These are phyloP conservation scores for Neodiprion fabricii DNA, from an alignment of 1,140 invertebrate genomes.

Conservation along the genomic window DNA sequence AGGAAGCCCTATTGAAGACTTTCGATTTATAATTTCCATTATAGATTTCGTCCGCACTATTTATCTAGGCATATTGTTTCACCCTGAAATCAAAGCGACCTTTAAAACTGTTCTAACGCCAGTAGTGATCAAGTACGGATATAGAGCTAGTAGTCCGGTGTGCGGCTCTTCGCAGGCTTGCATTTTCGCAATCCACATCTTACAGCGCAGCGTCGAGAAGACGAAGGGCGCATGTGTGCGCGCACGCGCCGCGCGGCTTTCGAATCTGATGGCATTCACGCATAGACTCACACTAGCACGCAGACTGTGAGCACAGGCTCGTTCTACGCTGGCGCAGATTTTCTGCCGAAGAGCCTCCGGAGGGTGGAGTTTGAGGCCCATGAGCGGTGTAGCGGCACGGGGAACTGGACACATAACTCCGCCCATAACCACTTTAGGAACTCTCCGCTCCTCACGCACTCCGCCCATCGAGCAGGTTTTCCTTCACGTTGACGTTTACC, in stretches of 20 bases:
- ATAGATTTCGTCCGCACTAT: too few species aligned
- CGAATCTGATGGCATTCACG: not conserved
- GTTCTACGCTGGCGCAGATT: not conserved
- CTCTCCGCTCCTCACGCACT: not conserved
- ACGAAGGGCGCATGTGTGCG: slow-evolving; percentile 10
- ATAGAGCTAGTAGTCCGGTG: too few species aligned
- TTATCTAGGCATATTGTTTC: too few species aligned
- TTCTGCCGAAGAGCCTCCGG: not conserved
- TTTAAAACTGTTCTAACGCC: too few species aligned
- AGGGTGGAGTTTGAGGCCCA: not conserved
- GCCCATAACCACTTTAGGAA: not conserved
- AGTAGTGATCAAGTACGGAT: too few species aligned
- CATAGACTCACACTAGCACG: too few species aligned
- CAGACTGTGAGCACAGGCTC: slow-evolving; percentile 8
- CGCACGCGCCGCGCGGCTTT: slow-evolving; percentile 21
- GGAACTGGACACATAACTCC: not conserved
- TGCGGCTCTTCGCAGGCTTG: too few species aligned
- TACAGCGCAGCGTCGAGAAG: too few species aligned
- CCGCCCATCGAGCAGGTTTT: slow-evolving; percentile 1
- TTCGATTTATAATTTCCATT: too few species aligned
- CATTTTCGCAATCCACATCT: too few species aligned
- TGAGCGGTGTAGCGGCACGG: not conserved
- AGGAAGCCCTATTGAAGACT: too few species aligned
- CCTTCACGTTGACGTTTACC: not conserved
- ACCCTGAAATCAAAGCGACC: too few species aligned